These are phyloP conservation scores for Pseudobourletiella spinata DNA, from an alignment of 1,140 invertebrate species.

Conservation along the genomic window DNA sequence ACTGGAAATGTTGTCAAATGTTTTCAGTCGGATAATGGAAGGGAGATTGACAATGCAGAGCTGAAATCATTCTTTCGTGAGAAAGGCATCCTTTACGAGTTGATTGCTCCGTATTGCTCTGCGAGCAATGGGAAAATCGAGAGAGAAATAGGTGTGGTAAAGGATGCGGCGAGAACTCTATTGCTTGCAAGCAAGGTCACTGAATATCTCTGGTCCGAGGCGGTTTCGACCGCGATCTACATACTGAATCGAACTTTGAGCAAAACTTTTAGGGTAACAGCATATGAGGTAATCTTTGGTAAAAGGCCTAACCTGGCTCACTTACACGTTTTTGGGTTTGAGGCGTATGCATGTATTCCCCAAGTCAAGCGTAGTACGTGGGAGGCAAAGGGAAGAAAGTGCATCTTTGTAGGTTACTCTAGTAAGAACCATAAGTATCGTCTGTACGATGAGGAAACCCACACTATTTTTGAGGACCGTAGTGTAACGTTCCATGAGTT, in stretches of 20 bases:
- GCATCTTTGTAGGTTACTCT: conserved; percentile 37
- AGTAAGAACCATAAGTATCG: conserved; percentile 26
- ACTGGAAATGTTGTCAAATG: neutral
- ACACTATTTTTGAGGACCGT: conserved; percentile 14
- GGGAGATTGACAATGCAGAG: conserved; percentile 11
- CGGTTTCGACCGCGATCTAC: conserved; percentile 12
- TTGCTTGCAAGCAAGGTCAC: neutral
- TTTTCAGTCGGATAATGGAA: conserved; percentile 22
- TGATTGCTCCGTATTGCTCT: conserved; percentile 41
- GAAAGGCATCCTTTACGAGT: conserved; percentile 35
- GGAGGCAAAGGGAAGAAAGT: conserved; percentile 33
- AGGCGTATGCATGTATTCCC: conserved; percentile 36
- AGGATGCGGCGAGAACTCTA: conserved; percentile 11
- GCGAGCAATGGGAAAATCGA: conserved; percentile 36
- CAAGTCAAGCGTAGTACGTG: conserved; percentile 26
- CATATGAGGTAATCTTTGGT: conserved; percentile 37
- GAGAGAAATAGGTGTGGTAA: conserved; percentile 6
- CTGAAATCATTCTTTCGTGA: conserved; percentile 35
- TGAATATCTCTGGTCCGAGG: conserved; percentile 11
- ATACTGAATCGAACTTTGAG: conserved; percentile 37
- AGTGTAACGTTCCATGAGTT: conserved; percentile 33
- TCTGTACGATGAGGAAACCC: conserved; percentile 20
- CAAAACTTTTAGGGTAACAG: conserved; percentile 24
- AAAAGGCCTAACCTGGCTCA: conserved; percentile 37
- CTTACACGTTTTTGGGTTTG: conserved; percentile 39